Base-by-base conservation (phyloP, 1,140 invertebrate species). In the Ceratoteleas bidentatus region DNA sequence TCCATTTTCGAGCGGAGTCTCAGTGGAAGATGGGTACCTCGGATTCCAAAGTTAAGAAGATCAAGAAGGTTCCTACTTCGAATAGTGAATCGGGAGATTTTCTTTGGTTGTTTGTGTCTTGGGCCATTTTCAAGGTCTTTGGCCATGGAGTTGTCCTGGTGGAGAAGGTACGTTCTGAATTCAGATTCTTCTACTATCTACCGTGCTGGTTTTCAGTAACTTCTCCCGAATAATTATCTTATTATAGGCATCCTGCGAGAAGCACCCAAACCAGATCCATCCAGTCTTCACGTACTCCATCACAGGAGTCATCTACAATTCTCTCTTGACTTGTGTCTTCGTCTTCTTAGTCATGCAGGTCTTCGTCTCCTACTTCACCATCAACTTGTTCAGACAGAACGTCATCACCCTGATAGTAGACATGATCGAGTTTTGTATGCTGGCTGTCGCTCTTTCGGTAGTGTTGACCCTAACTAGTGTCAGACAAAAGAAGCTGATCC, bases 291-390 rank as follows among this genome's bases (percentile, higher is more conserved):
- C 3, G 1, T 10, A 7, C 0, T 68, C 65, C 13, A 3, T 2
- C 6, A 0, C n/a, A 50, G 65, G 54, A 0, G 14, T 58, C 8
- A 49, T 68, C 8, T 68, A 57, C 53, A 68, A 68, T 9, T 57
- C 43, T 3, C 14, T 68, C 0, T 11, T 68, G 7, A 68, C 53
- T 9, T 49, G 24, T 4, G 0, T 49, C 3, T 13, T 49, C 0
- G n/a, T 68, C n/a, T 45, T 16, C 6, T 8, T 69, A 16, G 56
- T 58, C 15, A 10, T 52, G 7, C 14, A 69, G 6, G 56, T 69
- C 6, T 52, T 60, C 6, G 9, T 43, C 32, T 69, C 45, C 16
- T 58, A 69, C 36, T 40, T 69, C 6, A 38, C 3, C 34, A 32
- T 43, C 32, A 16, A 13, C 3, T 38, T 38, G 6, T 38, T 16